Evolutionary conservation across 2,113 vertebrate genomes (phyloP).

Genomic region (Noturus placidus): DNA sequence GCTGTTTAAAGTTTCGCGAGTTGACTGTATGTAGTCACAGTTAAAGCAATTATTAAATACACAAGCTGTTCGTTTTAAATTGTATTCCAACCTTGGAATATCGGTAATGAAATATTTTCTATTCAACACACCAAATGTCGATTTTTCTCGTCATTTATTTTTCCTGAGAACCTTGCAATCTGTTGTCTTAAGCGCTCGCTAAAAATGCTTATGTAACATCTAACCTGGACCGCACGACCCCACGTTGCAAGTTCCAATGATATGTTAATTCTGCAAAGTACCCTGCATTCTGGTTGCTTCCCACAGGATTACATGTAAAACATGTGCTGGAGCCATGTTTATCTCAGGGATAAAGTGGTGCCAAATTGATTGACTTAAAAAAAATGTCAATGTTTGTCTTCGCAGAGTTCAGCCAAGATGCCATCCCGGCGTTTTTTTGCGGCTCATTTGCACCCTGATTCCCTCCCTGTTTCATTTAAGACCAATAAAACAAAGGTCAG

Average conservation of each 20-base stretch:
- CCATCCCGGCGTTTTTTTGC: conserved; percentile 51
- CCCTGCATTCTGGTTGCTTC: background rate
- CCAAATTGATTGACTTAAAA: background rate
- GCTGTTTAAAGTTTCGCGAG: too few species aligned
- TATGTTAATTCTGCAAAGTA: background rate
- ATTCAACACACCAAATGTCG: too few species aligned
- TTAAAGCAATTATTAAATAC: too few species aligned
- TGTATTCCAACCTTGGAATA: too few species aligned
- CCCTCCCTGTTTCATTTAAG: conserved; percentile 47
- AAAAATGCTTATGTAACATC: too few species aligned
- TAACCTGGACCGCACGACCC: too few species aligned
- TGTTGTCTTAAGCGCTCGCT: too few species aligned
- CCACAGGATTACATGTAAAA: background rate
- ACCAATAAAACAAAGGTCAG: conserved; percentile 48
- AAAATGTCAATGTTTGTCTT: conserved; percentile 24
- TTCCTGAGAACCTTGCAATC: too few species aligned
- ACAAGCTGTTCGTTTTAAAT: too few species aligned
- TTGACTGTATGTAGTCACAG: too few species aligned
- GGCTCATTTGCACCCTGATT: conserved; percentile 51
- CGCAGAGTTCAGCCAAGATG: conserved; percentile 32
- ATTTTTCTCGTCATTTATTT: too few species aligned
- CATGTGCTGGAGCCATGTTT: background rate
- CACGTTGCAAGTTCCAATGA: background rate
- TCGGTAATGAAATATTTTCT: too few species aligned
- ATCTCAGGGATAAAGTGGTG: background rate